Evolutionary conservation across 2,113 vertebrate species (phyloP), one percentile per base, ranked within the genome.

Genomic region (Falcunculus frontatus): DNA sequence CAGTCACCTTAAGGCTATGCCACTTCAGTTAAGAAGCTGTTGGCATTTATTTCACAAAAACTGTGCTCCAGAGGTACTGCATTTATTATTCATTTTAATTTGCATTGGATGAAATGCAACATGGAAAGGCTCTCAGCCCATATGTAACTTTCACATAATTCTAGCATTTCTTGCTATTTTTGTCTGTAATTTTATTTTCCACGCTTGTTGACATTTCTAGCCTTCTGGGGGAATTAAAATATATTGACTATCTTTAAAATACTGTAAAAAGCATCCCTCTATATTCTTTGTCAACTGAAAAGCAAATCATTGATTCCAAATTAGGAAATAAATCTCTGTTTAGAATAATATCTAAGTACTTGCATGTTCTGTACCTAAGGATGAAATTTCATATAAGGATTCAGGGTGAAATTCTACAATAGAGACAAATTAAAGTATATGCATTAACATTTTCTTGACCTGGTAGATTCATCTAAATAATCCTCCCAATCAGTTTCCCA

Each of bases 41-140:
- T 29, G 7, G 50, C 91, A 70, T 96, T 97, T 97, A 72, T 49
- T 90, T 96, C 88, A 9, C 49, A 23, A 79, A 86, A 92, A 62
- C 63, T 93, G 8, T 60, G 15, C 11, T 83, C 62, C 46, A 87
- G 72, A 93, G 46, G 56, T 57, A 72, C 41, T 75, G 76, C 50
- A 69, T 91, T 86, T 87, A 60, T 97, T 75, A 79, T 76, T 94
- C 59, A 84, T 90, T 93, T 65, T 88, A 87, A 84, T 93, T 85
- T 83, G 32, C 1, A 1, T 64, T 76, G 35, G 65, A 77, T 74
- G 46, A 87, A 95, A 87, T 16, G 6, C 15, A 2, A 74, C 52
- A 76, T 21, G 67, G n/a, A 85, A 91, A 88, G 64, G 72, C 76
- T 93, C 63, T 62, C 76, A 90, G 35, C 37, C 65, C 52, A 67